Evolutionary conservation across 1,140 invertebrate genomes (phyloP).

Genomic region (Delia radicum): DNA sequence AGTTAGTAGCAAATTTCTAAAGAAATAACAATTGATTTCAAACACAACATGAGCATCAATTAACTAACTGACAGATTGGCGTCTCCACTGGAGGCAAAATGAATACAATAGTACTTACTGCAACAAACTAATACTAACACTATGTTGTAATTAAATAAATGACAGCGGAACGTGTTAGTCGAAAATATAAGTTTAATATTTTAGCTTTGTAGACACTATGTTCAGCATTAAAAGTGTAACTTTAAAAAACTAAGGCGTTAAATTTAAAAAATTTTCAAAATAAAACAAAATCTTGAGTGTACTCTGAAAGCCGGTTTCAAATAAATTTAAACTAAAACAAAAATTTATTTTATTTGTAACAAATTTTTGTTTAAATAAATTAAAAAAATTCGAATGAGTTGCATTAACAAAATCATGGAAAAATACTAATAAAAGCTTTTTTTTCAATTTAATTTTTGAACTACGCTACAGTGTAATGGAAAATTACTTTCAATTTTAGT

Average conservation of each 20-base stretch:
- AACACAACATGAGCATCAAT: background rate
- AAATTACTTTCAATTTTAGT: conserved; percentile 18
- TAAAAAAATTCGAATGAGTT: background rate
- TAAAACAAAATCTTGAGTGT: too few species aligned
- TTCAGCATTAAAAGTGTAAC: background rate
- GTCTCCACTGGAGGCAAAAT: background rate
- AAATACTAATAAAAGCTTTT: background rate
- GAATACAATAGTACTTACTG: too few species aligned
- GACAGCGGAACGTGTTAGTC: conserved; percentile 2
- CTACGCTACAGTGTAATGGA: background rate
- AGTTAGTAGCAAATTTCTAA: background rate
- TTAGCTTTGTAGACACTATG: background rate
- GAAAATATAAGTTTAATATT: background rate
- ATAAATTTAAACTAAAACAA: background rate
- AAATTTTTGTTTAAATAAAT: background rate
- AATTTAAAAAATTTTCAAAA: conserved; percentile 2
- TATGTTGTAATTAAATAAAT: conserved; percentile 24
- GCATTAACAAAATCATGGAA: background rate
- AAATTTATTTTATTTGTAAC: conserved; percentile 2
- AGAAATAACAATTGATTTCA: background rate
- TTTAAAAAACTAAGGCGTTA: background rate
- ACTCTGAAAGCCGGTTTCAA: background rate
- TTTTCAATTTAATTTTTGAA: background rate
- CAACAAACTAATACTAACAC: background rate
- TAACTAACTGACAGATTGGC: background rate